Base-by-base conservation (phyloP, 2,797 vertebrate genomes). In the Chrosomus eos region DNA sequence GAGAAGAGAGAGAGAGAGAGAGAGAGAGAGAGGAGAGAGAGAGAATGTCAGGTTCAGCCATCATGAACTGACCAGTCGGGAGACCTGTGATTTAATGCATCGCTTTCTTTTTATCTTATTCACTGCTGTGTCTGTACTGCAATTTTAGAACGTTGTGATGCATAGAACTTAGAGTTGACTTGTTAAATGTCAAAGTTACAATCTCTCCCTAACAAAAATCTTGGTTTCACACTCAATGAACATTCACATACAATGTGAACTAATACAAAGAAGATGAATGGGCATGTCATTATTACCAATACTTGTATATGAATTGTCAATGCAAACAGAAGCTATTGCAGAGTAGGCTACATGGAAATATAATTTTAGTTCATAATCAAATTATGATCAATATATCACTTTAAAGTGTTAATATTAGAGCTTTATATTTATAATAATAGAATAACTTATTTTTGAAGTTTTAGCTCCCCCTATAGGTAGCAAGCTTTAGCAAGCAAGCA, bases 401-500 rank as follows among this genome's bases (percentile, higher is more conserved):
- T 43, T 40, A 19, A 40, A 60, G 23, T 40, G 21, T 40, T 40
- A 1, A 40, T 23, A 19, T 36, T 60, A 60, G 21, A 28, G 33
- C 14, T 21, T 18, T 40, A 60, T 14, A 40, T 0, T 26, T 26
- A 3, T 8, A 28, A 18, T 19, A 23, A 19, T 40, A 23, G 9
- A 6, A 62, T 0, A 64, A 45, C 14, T 48, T 0, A 73, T 64
- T 73, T 64, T 36, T 82, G 5, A 74, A 74, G 81, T 31, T 51
- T 64, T 66, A 74, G 81, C 81, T 51, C 81, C 71, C 81, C 23
- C 81, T 82, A 53, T 66, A 51, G 81, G 81, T 51, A 51, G 31
- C 8, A 64, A 3, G 26, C 1, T 79, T 60, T 19, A 2, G 6
- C 33, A 75, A 3, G 38, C 67, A 40, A 18, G 31, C 23, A 31